Evolutionary conservation across 2,888 invertebrate genomes (phyloP), one percentile per base, ranked within the genome.

Genomic region (Philhelius pedissequus): DNA sequence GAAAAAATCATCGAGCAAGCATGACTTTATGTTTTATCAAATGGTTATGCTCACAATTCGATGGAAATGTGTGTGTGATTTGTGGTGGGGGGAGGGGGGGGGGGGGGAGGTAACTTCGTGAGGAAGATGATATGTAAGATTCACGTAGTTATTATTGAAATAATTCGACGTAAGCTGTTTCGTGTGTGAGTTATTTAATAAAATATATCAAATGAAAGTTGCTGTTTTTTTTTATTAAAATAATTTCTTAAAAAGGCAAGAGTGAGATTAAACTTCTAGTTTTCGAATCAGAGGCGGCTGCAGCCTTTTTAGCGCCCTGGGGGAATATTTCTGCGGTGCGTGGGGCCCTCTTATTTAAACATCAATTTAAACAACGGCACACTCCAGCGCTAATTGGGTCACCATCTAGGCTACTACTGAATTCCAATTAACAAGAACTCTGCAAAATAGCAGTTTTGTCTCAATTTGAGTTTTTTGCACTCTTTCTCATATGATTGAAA

Each of bases 1-100:
- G 22, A 25, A 32, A 40, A 52, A 64, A 60, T n/a, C 4, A 25
- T 54, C 71, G 62, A 77, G 68, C 62, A 71, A 73, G 81, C 71
- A 76, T 82, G 73, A 82, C 71, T 73, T 77, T 62, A 69, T 73
- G 77, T 82, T 73, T 77, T 73, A 82, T 73, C 66, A 76, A 52
- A 52, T 52, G 52, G 27, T 52, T 68, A 50, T 81, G 81, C 81
- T 77, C 77, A 77, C 77, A 77, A 82, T 82, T 68, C 66, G 76
- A 76, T 76, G 82, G 54, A 69, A 82, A 82, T 66, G 75, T 60
- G n/a, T n/a, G n/a, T 68, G 35, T 13, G 20, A 20, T n/a, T n/a
- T n/a, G n/a, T n/a, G n/a, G n/a, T n/a, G n/a, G n/a, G 22, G 22
- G 9, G 45, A 6, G 15, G n/a, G 25, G 4, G 18, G 50, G n/a